Percentiles rank a stretch among this genome's conserved stretches.
These are phyloP conservation scores for Drosophila hydei DNA, from an alignment of 1,140 invertebrate species.

Conservation along the genomic window DNA sequence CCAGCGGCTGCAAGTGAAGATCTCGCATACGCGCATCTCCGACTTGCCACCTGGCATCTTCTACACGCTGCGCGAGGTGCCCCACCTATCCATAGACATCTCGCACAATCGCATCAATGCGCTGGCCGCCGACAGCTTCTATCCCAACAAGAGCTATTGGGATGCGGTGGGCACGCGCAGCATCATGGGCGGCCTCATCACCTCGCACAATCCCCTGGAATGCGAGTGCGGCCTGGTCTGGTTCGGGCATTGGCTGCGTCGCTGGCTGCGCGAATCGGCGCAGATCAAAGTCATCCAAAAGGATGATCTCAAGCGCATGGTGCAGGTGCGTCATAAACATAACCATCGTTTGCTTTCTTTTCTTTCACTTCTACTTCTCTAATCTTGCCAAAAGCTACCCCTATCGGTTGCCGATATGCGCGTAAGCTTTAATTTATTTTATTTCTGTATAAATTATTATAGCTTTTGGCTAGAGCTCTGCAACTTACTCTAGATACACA, in stretches of 20 bases:
- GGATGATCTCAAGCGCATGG: conserved; percentile 82
- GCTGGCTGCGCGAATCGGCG: conserved; percentile 91
- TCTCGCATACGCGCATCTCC: conserved; percentile 89
- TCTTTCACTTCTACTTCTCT: conserved; percentile 15
- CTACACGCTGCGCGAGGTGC: conserved; percentile 89
- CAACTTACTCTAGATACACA: neutral
- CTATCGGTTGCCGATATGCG: conserved; percentile 79
- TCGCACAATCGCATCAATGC: conserved; percentile 92
- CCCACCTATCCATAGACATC: conserved; percentile 92
- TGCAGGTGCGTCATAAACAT: conserved; percentile 65
- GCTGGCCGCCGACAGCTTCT: conserved; percentile 92
- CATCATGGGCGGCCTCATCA: conserved; percentile 90
- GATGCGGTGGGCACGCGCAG: conserved; percentile 90
- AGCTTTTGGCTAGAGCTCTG: no score
- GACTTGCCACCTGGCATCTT: conserved; percentile 91
- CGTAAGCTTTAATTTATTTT: conserved; percentile 63
- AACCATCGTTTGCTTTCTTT: neutral
- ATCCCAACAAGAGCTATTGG: conserved; percentile 92
- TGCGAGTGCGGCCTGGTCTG: conserved; percentile 95
- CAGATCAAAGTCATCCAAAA: conserved; percentile 84
- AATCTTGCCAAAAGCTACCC: conserved; percentile 63
- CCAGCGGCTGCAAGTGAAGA: conserved; percentile 90
- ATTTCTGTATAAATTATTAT: neutral
- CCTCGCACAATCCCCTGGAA: conserved; percentile 92
- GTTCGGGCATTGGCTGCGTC: conserved; percentile 93